Evolutionary conservation across 2,797 vertebrate genomes (phyloP), one percentile per base, ranked within the genome.

Genomic region (Aeoliscus strigatus): DNA sequence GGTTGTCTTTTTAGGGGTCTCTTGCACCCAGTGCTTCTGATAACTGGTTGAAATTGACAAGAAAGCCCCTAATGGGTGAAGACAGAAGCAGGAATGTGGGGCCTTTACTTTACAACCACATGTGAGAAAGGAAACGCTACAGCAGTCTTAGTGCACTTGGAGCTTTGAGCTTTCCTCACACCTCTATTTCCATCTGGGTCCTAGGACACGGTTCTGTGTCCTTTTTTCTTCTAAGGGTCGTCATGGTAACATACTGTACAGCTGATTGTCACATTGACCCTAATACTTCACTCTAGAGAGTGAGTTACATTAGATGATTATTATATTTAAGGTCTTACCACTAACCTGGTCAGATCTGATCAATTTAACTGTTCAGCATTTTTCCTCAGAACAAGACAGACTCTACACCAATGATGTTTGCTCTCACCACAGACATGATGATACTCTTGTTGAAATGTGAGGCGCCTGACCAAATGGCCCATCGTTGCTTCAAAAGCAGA

Each of bases 381-480:
- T 73, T 60, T 70, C 67, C 66, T 79, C 73, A 73, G 79, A 80
- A 76, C 77, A 75, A 81, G 79, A 68, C 42, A 48, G 45, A 77
- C 57, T 63, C 59, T 53, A 5, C 60, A 58, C 39, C 40, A 39
- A n/a, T 39, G 31, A 56, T 41, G 54, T 51, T 43, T 70, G 50
- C 38, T 31, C 23, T 51, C 48, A 29, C 40, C 42, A 51, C 58
- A 72, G 56, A 65, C 66, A 64, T 59, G 62, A 49, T 53, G 63
- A 25, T 61, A 46, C 60, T 53, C 31, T 54, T 73, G 62, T 63
- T 63, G 59, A 70, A 61, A 59, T 59, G 56, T 67, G 52, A 71
- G 54, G 57, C 27, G n/a, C 27, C 41, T 59, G 34, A 41, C 54
- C 47, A 54, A 53, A 70, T 38, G 41, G 35, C 39, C 52, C 73